phyloP scores from a whole-genome alignment of 2,113 vertebrate species.

The Benitochromis conjunctus region DNA sequence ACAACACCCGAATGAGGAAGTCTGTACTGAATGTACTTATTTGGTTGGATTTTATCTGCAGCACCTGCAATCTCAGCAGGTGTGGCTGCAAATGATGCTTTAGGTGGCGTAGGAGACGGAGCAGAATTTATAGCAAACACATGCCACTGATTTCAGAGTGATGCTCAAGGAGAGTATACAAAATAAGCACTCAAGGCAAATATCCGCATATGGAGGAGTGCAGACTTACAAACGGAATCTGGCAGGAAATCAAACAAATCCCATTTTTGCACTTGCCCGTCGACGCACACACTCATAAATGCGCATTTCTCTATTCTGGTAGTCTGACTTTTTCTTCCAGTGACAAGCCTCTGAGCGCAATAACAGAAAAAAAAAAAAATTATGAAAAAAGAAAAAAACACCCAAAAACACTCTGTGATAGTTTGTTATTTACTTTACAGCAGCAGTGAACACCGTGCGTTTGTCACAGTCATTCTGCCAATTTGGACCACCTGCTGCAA shows the following conservation, averaged over 20 bases:
- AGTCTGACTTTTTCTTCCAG: neutral
- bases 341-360: neutral
- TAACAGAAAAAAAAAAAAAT: neutral
- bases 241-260: neutral
- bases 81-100: constrained; percentile 29
- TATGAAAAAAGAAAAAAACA: neutral
- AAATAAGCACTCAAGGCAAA: neutral
- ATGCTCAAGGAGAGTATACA: neutral
- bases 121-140: constrained; percentile 14
- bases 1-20: neutral
- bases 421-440: constrained; percentile 58
- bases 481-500: constrained; percentile 69
- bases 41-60: constrained; percentile 26
- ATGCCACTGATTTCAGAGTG: neutral
- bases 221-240: neutral
- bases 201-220: neutral
- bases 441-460: constrained; percentile 42
- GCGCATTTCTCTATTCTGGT: neutral
- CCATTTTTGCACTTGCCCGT: neutral
- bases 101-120: neutral
- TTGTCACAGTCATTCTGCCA: constrained; percentile 60
- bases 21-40: constrained; percentile 7
- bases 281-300: neutral
- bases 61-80: constrained; percentile 46
- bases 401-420: neutral